phyloP scores from a whole-genome alignment of 1,140 invertebrate genomes.

The Macrocentrus cingulum region DNA sequence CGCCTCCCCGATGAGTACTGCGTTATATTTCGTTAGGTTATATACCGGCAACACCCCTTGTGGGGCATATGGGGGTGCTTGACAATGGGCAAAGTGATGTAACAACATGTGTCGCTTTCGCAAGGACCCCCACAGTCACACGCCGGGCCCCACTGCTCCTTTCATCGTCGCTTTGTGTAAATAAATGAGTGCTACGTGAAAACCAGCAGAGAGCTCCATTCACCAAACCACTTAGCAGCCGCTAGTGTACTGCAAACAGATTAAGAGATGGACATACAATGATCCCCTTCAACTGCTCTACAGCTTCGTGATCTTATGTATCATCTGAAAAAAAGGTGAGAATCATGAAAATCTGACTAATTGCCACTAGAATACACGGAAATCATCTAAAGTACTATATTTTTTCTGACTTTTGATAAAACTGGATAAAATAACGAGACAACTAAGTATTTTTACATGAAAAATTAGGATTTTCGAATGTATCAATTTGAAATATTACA shows the following conservation, averaged over 20 bases:
- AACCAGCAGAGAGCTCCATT: not conserved
- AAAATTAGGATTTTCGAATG: too few relatives aligned
- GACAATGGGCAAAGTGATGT: constrained; percentile 43
- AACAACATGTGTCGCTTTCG: constrained; percentile 57
- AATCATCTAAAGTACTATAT: too few relatives aligned
- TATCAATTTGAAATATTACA: too few relatives aligned
- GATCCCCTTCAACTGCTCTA: constrained; percentile 35
- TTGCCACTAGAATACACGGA: too few relatives aligned
- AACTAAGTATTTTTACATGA: too few relatives aligned
- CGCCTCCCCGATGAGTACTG: constrained; percentile 31
- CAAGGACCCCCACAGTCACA: constrained; percentile 27
- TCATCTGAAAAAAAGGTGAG: not conserved
- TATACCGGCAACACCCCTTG: not conserved
- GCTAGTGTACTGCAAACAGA: constrained; percentile 56
- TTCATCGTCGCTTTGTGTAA: constrained; percentile 3
- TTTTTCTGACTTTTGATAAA: too few relatives aligned
- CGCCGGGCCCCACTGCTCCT: not conserved
- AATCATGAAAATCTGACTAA: not conserved
- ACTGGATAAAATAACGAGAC: too few relatives aligned
- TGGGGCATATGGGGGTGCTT: constrained; percentile 11
- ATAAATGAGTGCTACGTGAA: not conserved
- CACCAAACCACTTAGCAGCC: constrained; percentile 55
- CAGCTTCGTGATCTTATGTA: constrained; percentile 23
- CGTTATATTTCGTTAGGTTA: not conserved
- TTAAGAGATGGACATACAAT: constrained; percentile 50